Percentiles rank a stretch among this genome's conserved stretches.
Conservation (phyloP, 2,888 invertebrate species). For the Sepioteuthis lessoniana region DNA sequence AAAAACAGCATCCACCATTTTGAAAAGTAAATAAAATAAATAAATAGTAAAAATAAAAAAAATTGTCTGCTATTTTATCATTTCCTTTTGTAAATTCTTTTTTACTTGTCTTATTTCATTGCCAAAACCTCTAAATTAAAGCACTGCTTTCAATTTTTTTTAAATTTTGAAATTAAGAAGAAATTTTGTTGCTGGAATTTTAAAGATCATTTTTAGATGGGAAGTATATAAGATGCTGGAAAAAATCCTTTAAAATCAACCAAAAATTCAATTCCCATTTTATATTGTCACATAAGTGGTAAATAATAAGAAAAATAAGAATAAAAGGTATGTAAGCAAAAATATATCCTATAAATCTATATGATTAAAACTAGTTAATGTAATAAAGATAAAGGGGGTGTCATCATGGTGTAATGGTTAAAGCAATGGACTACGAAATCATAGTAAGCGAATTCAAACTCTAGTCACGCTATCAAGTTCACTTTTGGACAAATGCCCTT, state of each 20-base stretch:
- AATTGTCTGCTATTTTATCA: neutral
- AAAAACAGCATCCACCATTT: neutral
- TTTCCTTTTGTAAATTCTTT: neutral
- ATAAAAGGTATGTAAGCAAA: neutral
- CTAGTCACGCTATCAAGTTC: too few relatives aligned
- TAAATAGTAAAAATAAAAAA: neutral
- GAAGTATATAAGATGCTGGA: neutral
- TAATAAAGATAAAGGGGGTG: too few relatives aligned
- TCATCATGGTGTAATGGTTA: too few relatives aligned
- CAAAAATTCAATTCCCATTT: neutral
- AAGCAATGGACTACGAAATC: too few relatives aligned
- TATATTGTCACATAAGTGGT: neutral
- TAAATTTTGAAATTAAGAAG: neutral
- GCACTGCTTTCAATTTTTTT: neutral
- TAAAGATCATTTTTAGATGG: neutral
- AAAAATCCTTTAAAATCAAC: too few relatives aligned
- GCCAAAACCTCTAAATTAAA: neutral
- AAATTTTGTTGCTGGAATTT: neutral
- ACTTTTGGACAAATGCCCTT: too few relatives aligned
- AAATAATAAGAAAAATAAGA: neutral
- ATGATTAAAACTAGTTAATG: too few relatives aligned
- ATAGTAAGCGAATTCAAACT: too few relatives aligned
- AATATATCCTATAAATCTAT: too few relatives aligned
- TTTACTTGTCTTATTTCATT: neutral
- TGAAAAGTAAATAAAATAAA: neutral